Evolutionary conservation across 2,113 vertebrate species (phyloP).

Genomic region (Salminus brasiliensis): DNA sequence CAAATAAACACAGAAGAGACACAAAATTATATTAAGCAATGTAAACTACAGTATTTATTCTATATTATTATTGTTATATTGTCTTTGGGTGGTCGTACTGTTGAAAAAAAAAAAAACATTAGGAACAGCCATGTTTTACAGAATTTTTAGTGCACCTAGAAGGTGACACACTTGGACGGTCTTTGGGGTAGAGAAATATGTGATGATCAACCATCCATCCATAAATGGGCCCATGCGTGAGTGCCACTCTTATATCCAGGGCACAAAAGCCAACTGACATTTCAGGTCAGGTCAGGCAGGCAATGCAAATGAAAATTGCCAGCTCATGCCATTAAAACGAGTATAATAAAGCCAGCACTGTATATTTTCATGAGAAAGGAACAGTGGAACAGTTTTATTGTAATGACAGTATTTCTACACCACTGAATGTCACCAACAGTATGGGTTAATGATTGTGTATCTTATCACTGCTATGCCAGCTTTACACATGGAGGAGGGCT

Average conservation of each 20-base stretch:
- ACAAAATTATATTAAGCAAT: no score
- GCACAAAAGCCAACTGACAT: no score
- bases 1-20: no score
- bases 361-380: background rate
- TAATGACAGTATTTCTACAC: background rate
- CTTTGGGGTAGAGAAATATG: constrained; percentile 1
- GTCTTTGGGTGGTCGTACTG: no score
- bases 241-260: background rate
- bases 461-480: constrained; percentile 12
- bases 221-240: background rate
- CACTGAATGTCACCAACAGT: background rate
- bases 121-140: no score
- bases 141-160: no score
- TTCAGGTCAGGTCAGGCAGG: background rate
- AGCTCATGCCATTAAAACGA: background rate
- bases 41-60: no score
- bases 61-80: no score
- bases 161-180: no score
- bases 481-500: background rate
- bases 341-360: background rate
- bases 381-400: background rate
- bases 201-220: background rate
- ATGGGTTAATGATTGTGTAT: constrained; percentile 31
- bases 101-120: no score
- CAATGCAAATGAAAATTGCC: background rate